A percentile compares a stretch with the other conserved stretches of the same genome.
These are phyloP conservation scores for Garrulus glandarius DNA, from an alignment of 2,797 vertebrate genomes.

Conservation along the genomic window DNA sequence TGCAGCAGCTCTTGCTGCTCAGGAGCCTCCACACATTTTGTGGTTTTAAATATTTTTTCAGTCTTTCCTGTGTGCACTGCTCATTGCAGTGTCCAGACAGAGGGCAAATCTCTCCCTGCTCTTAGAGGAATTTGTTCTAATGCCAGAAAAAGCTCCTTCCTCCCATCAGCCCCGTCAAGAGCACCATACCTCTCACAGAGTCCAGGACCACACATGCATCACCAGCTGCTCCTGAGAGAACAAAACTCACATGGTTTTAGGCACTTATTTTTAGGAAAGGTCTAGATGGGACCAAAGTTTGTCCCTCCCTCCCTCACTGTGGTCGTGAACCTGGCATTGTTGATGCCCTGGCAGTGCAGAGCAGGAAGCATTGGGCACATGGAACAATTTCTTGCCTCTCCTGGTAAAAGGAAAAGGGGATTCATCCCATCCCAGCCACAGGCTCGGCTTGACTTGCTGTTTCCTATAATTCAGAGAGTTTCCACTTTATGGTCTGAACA, in stretches of 20 bases:
- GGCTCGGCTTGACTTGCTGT: not conserved
- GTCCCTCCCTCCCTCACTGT: not conserved
- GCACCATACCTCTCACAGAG: rapidly evolving
- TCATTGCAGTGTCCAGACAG: not conserved
- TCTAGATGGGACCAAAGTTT: not conserved
- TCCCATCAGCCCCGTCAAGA: rapidly evolving
- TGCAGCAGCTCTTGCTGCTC: not conserved
- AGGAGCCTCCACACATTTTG: not conserved
- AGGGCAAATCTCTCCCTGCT: not conserved
- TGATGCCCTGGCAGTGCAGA: not conserved
- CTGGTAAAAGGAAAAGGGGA: not conserved
- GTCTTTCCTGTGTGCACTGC: not conserved
- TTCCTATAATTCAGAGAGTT: not conserved
- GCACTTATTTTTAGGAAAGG: not conserved
- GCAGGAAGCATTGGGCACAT: rapidly evolving
- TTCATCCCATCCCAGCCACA: not conserved
- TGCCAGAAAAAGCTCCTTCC: not conserved
- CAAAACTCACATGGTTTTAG: not conserved
- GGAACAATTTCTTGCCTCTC: not conserved
- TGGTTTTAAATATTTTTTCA: not conserved
- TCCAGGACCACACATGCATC: not conserved
- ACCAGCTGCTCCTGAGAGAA: not conserved
- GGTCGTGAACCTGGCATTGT: not conserved
- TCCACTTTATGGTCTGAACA: not conserved
- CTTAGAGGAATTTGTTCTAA: not conserved